Evolutionary conservation across 2,113 vertebrate genomes (phyloP).

Genomic region (Coptodon bakossiorum): DNA sequence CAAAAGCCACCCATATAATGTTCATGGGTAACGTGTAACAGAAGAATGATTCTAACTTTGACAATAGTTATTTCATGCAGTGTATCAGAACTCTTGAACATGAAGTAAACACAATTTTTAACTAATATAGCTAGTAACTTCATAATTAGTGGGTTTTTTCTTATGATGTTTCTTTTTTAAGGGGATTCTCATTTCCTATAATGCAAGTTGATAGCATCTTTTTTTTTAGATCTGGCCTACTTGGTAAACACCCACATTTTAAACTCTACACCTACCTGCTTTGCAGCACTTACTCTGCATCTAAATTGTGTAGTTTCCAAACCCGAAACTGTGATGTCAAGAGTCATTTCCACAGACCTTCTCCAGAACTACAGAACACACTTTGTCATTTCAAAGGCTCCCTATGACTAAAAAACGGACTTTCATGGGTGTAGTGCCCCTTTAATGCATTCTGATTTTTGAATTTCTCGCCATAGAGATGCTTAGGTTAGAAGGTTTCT

Average conservation of each 20-base stretch:
- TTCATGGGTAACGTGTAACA: not conserved
- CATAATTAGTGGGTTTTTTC: not conserved
- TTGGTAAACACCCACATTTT: not conserved
- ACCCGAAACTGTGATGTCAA: not conserved
- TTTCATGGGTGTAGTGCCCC: not conserved
- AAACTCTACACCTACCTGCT: not conserved
- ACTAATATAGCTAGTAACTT: not conserved
- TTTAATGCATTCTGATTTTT: not conserved
- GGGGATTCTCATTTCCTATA: not conserved
- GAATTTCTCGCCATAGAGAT: not conserved
- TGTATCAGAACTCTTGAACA: not conserved
- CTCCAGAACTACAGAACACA: not conserved
- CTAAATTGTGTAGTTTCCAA: not conserved
- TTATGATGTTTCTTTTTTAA: fast-evolving
- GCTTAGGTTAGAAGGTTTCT: not conserved
- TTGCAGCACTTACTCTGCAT: not conserved
- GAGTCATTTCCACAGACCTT: not conserved
- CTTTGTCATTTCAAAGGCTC: not conserved
- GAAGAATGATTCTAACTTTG: not conserved
- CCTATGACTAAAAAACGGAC: not conserved
- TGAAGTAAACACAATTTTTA: not conserved
- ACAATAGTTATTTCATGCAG: not conserved
- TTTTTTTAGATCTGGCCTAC: not conserved
- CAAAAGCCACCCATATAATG: not conserved
- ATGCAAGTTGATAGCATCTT: not conserved